These are phyloP conservation scores for Chrysopilus asiliformis DNA, from an alignment of 2,888 invertebrate species.

Conservation along the genomic window DNA sequence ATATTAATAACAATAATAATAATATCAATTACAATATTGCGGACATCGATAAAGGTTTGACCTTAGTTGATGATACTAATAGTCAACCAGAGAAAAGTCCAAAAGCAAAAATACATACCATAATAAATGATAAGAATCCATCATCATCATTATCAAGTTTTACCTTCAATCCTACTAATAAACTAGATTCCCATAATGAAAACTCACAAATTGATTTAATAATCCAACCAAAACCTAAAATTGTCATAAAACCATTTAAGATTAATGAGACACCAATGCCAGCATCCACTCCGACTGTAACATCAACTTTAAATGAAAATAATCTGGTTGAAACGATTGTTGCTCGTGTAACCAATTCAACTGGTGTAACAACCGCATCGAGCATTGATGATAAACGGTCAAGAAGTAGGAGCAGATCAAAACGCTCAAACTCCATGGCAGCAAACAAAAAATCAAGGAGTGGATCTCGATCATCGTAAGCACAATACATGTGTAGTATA, in stretches of 20 bases:
- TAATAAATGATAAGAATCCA: neutral
- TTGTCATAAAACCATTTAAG: conserved; percentile 37
- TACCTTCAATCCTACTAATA: conserved; percentile 13
- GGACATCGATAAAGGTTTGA: conserved; percentile 7
- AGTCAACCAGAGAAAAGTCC: conserved; percentile 24
- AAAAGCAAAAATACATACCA: conserved; percentile 17
- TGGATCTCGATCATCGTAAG: conserved; percentile 38
- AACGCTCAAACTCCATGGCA: conserved; percentile 2
- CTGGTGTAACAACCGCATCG: conserved; percentile 27
- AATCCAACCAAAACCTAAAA: conserved; percentile 31
- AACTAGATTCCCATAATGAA: conserved; percentile 4
- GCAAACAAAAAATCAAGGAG: conserved; percentile 28
- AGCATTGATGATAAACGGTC: conserved; percentile 19
- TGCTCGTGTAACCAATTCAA: conserved; percentile 27
- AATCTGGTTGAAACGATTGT: conserved; percentile 32
- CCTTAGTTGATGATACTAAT: conserved; percentile 17
- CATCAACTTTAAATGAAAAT: conserved; percentile 31
- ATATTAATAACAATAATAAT: no score
- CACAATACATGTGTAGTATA: conserved; percentile 1
- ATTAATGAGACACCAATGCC: conserved; percentile 35
- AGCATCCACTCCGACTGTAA: conserved; percentile 29
- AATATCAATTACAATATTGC: no score
- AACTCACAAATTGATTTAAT: no score
- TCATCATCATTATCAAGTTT: conserved; percentile 18
- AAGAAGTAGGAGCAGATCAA: conserved; percentile 30